Evolutionary conservation across 1,140 invertebrate species (phyloP).

Genomic region (Parasteatoda tepidariorum): DNA sequence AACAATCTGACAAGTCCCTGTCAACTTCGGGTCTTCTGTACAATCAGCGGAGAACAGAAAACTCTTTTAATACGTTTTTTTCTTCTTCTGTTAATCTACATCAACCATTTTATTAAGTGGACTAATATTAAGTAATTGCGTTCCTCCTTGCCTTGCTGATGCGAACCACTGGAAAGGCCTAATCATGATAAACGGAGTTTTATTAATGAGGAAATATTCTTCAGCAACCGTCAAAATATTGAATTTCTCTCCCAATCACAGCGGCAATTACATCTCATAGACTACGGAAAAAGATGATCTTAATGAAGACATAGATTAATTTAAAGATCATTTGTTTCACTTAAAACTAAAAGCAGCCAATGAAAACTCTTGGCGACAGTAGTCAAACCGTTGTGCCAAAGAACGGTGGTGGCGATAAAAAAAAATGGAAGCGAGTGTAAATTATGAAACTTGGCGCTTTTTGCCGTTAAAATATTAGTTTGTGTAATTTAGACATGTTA

Average conservation of each 20-base stretch:
- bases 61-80: not conserved
- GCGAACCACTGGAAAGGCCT: slow-evolving; percentile 15
- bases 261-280: slow-evolving; percentile 47
- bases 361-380: not conserved
- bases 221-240: slow-evolving; percentile 58
- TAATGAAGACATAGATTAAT: slow-evolving; percentile 61
- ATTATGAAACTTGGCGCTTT: no score
- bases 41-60: slow-evolving; percentile 31
- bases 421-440: no score
- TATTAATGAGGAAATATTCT: slow-evolving; percentile 60
- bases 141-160: not conserved
- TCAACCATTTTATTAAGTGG: slow-evolving; percentile 55
- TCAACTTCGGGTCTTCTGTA: slow-evolving; percentile 34
- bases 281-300: slow-evolving; percentile 48
- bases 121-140: slow-evolving; percentile 60
- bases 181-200: slow-evolving; percentile 55
- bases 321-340: slow-evolving; percentile 59
- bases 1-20: slow-evolving; percentile 40
- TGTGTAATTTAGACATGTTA: not conserved
- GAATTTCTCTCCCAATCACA: slow-evolving; percentile 57
- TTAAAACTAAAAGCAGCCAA: slow-evolving; percentile 7
- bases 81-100: not conserved
- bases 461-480: not conserved
- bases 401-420: not conserved
- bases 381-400: not conserved